Base-by-base conservation (phyloP, 2,797 vertebrate genomes). In the Cyclopterus lumpus region DNA sequence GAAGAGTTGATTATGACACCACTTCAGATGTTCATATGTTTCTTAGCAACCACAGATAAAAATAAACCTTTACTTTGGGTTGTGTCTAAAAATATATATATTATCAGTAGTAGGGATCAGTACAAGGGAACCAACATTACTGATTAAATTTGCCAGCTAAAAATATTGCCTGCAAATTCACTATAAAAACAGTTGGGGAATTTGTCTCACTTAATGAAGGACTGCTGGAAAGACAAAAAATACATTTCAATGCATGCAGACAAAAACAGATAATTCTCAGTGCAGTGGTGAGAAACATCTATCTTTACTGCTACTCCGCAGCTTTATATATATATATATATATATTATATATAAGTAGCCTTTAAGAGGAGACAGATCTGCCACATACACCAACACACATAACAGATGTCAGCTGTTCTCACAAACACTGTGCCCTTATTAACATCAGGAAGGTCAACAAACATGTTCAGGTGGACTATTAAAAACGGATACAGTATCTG, bases 11-110 rank as follows among this genome's bases (percentile, higher is more conserved):
- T 68, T 79, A 74, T 70, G 77, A 75, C 82, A 78, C 46, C 2
- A 42, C 74, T 76, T 84, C 70, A 80, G 55, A 81, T 75, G 89
- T 76, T 84, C 70, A 79, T 55, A 81, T 75, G 89, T 90, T 91
- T 83, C 93, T 88, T 87, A 92, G 91, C 92, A 93, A 93, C 92
- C 3, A 73, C 57, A 77, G 84, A 87, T 83, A 76, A 88, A 77
- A 91, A 88, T 83, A 89, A 87, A 88, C 73, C 77, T 82, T 54
- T 42, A 72, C 72, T 78, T 75, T 44, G 7, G 67, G 54, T 71
- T 79, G 66, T 70, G 20, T 14, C 75, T 61, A 80, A 71, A 82
- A 38, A 12, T 7, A 38, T 11, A 38, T 42, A 74, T 66, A 69
- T 60, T 28, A 69, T 77, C 44, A 72, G 49, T 64, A 34, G 22